phyloP scores from a whole-genome alignment of 2,888 invertebrate species.

The Caenorhabditis sp. region DNA sequence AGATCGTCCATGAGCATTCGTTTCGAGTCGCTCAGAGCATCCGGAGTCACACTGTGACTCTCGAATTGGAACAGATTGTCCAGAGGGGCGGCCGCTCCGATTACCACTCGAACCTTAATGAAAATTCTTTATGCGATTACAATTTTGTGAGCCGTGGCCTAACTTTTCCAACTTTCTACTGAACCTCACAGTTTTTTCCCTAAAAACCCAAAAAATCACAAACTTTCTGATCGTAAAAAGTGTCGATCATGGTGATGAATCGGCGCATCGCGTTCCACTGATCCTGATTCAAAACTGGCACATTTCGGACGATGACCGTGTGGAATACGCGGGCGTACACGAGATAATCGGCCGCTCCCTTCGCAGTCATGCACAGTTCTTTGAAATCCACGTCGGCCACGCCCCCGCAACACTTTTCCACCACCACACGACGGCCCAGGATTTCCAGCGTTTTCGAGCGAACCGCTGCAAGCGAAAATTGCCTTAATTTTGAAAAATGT shows the following conservation, averaged over 20 bases:
- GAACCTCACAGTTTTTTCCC: too few species aligned
- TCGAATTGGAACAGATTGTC: slow-evolving; percentile 85
- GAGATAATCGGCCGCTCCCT: slow-evolving; percentile 95
- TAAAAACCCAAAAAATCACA: background rate
- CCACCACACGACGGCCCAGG: slow-evolving; percentile 90
- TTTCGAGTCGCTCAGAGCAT: slow-evolving; percentile 85
- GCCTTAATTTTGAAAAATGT: background rate
- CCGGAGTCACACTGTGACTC: slow-evolving; percentile 74
- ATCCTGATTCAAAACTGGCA: slow-evolving; percentile 88
- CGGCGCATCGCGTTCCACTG: slow-evolving; percentile 91
- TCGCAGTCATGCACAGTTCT: slow-evolving; percentile 86
- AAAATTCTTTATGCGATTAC: background rate
- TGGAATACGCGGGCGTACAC: slow-evolving; percentile 94
- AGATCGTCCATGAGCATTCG: slow-evolving; percentile 95
- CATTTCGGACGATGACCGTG: slow-evolving; percentile 91
- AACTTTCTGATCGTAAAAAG: slow-evolving; percentile 93
- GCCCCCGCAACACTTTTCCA: slow-evolving; percentile 92
- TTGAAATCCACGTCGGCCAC: slow-evolving; percentile 90
- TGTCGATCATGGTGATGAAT: slow-evolving; percentile 96
- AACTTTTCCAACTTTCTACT: background rate
- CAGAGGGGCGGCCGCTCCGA: slow-evolving; percentile 88
- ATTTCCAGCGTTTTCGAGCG: slow-evolving; percentile 90
- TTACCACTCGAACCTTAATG: slow-evolving; percentile 85
- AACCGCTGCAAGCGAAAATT: slow-evolving; percentile 81
- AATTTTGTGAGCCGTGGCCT: background rate